Percentiles rank a stretch among this genome's conserved stretches.
Conservation (phyloP, 1,140 invertebrate species). For the Drosophila ogumai region DNA sequence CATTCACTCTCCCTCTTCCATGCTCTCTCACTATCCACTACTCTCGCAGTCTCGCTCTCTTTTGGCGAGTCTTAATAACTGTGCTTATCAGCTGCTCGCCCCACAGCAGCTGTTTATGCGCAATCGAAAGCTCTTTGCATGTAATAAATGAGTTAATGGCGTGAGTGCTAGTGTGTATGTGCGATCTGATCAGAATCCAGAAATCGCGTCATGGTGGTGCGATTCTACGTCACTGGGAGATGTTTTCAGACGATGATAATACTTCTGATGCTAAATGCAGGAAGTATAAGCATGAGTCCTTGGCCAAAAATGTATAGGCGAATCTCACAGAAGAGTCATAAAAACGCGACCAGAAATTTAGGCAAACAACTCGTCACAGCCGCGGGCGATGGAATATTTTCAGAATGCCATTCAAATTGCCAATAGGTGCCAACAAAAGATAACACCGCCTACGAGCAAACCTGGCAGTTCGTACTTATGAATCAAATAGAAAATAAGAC, state of each 20-base stretch:
- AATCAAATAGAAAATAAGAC: slow-evolving; percentile 26
- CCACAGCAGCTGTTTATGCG: slow-evolving; percentile 65
- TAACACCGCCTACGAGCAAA: slow-evolving; percentile 36
- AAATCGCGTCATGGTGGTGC: slow-evolving; percentile 10
- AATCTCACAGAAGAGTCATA: slow-evolving; percentile 18
- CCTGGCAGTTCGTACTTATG: slow-evolving; percentile 17
- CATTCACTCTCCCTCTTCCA: slow-evolving; percentile 17
- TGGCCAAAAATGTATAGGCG: slow-evolving; percentile 49
- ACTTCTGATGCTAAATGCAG: slow-evolving; percentile 17
- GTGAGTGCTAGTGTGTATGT: neutral
- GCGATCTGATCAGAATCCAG: slow-evolving; percentile 9
- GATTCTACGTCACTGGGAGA: slow-evolving; percentile 37
- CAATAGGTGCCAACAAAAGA: slow-evolving; percentile 58
- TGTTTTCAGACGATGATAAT: slow-evolving; percentile 11
- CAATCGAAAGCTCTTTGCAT: slow-evolving; percentile 37
- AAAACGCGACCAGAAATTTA: slow-evolving; percentile 16
- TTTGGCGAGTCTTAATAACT: slow-evolving; percentile 50
- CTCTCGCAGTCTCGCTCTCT: slow-evolving; percentile 9
- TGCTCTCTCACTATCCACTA: neutral
- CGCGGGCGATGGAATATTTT: slow-evolving; percentile 59
- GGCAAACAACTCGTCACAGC: slow-evolving; percentile 60
- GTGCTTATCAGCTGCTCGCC: slow-evolving; percentile 73
- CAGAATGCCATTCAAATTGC: slow-evolving; percentile 44
- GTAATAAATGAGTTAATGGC: slow-evolving; percentile 30
- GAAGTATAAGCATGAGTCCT: slow-evolving; percentile 32